phyloP scores from a whole-genome alignment of 2,113 vertebrate genomes.

The Todiramphus saurophagus region DNA sequence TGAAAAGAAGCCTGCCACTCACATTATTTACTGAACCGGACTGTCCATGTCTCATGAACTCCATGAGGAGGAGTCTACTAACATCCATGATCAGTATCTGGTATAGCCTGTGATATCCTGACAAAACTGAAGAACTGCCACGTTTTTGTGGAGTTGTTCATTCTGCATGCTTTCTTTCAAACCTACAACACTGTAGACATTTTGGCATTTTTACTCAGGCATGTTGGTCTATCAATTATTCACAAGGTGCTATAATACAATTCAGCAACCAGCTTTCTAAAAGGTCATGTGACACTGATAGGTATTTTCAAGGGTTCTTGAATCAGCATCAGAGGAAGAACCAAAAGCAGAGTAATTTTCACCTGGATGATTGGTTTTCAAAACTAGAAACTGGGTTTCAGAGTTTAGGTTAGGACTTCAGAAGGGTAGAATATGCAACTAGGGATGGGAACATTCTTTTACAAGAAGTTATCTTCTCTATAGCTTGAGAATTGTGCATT shows the following conservation, averaged over 20 bases:
- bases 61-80: background rate
- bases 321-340: background rate
- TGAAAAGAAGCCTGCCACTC: background rate
- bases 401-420: background rate
- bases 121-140: background rate
- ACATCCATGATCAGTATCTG: background rate
- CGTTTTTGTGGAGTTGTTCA: background rate
- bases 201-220: background rate
- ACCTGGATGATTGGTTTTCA: background rate
- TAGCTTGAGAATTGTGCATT: background rate
- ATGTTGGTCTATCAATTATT: background rate
- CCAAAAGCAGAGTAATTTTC: background rate
- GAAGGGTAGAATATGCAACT: background rate
- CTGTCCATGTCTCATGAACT: background rate
- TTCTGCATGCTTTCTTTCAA: background rate
- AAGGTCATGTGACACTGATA: background rate
- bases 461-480: background rate
- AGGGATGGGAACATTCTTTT: background rate
- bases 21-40: fast-evolving
- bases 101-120: background rate
- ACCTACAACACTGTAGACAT: background rate
- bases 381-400: background rate
- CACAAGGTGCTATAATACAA: background rate
- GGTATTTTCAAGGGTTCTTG: background rate
- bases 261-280: background rate